A percentile compares a stretch with the other conserved stretches of the same genome.
Evolutionary conservation across 2,888 invertebrate genomes (phyloP).

Genomic region (Alloscopus bannaensis): DNA sequence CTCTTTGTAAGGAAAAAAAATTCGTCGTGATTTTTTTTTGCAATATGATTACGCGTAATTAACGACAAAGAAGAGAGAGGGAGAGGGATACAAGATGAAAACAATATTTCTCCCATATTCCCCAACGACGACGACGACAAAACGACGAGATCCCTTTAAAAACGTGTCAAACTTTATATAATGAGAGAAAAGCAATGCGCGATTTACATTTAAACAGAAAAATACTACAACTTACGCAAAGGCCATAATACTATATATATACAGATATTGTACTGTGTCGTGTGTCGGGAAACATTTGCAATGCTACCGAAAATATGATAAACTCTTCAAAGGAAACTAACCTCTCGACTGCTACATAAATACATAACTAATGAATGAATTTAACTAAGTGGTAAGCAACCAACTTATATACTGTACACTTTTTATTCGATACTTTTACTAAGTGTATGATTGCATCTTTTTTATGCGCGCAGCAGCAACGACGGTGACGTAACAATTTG

Average conservation of each 20-base stretch:
- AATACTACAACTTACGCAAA: no score
- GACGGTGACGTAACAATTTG: no score
- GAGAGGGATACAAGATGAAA: background rate
- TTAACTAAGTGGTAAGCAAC: no score
- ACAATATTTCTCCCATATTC: background rate
- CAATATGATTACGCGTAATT: background rate
- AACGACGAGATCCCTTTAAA: background rate
- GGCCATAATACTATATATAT: no score
- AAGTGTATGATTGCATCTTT: no score
- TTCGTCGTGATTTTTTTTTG: background rate
- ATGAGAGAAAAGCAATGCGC: background rate
- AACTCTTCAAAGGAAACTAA: background rate
- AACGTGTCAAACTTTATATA: conserved; percentile 17
- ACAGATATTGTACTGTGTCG: background rate
- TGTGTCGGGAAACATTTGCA: background rate
- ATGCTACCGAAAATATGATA: background rate
- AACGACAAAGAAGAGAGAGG: background rate
- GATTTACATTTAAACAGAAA: background rate
- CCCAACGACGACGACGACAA: background rate
- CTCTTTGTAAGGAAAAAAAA: no score
- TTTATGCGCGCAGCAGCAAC: no score
- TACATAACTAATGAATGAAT: background rate
- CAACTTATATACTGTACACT: no score
- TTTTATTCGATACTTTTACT: no score
- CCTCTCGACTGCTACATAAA: background rate